phyloP scores from a whole-genome alignment of 2,113 vertebrate genomes.

The Ctenodactylus gundi region DNA sequence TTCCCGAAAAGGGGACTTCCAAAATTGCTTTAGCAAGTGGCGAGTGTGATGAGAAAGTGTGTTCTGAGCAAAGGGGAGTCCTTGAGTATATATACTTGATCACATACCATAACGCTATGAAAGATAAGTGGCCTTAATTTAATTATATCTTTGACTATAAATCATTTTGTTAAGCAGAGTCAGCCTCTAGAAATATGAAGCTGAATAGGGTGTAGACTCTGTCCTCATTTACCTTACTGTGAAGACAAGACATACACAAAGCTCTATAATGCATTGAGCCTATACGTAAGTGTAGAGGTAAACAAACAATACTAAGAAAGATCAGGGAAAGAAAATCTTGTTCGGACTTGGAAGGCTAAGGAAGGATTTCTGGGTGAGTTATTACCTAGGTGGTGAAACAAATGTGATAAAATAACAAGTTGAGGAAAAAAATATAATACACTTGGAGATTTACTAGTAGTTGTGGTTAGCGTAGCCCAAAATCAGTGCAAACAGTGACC shows the following conservation, averaged over 20 bases:
- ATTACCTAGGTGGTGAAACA: not conserved
- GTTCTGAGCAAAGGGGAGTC: not conserved
- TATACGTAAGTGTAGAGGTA: not conserved
- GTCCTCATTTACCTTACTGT: not conserved
- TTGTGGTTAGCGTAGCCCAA: not conserved
- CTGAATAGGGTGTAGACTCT: not conserved
- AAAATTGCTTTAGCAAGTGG: not conserved
- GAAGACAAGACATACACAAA: not conserved
- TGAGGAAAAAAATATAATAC: not conserved
- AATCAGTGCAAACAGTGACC: not conserved
- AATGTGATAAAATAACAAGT: not conserved
- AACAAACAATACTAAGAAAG: not conserved
- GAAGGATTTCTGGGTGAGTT: not conserved
- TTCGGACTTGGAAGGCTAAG: not conserved
- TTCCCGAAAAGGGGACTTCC: not conserved
- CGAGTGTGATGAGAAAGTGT: not conserved
- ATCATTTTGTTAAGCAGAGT: not conserved
- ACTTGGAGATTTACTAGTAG: not conserved
- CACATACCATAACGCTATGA: too few relatives aligned
- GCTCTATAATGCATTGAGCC: not conserved
- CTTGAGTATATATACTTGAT: not conserved
- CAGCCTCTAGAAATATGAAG: not conserved
- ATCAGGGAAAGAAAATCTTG: not conserved
- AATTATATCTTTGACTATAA: not conserved
- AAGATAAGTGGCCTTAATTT: not conserved